phyloP scores from a whole-genome alignment of 2,888 invertebrate species.

The Hydrotaea cyrtoneurina region DNA sequence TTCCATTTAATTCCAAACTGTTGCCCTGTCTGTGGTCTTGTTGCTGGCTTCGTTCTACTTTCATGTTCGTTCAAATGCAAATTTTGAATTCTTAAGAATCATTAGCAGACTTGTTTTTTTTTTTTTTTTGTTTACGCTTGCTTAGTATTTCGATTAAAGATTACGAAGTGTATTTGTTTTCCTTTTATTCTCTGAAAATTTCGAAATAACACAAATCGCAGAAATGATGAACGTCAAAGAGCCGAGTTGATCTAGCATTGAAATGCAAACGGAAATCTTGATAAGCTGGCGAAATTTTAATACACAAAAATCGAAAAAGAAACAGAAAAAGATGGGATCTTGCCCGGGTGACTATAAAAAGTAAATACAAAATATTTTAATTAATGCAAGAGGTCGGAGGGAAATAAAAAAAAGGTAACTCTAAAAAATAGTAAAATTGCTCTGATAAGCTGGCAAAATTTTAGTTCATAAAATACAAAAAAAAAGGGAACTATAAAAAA shows the following conservation, averaged over 20 bases:
- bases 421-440: too few relatives aligned
- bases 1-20: neutral
- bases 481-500: too few relatives aligned
- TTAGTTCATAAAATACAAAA: too few relatives aligned
- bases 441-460: too few relatives aligned
- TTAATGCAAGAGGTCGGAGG: neutral
- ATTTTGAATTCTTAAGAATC: neutral
- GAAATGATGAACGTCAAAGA: neutral
- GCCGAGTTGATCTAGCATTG: neutral
- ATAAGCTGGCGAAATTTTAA: neutral
- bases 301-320: neutral
- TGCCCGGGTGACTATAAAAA: too few relatives aligned
- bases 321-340: too few relatives aligned
- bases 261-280: neutral
- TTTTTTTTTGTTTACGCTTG: neutral
- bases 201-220: neutral
- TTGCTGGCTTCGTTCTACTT: neutral
- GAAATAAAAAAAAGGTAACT: too few relatives aligned
- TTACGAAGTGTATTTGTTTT: constrained; percentile 5
- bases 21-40: neutral
- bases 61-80: neutral
- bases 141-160: constrained; percentile 36
- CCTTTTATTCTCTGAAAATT: neutral
- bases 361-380: neutral
- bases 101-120: too few relatives aligned